Conservation (phyloP, 2,113 vertebrate genomes). For the Trogon melanurus region DNA sequence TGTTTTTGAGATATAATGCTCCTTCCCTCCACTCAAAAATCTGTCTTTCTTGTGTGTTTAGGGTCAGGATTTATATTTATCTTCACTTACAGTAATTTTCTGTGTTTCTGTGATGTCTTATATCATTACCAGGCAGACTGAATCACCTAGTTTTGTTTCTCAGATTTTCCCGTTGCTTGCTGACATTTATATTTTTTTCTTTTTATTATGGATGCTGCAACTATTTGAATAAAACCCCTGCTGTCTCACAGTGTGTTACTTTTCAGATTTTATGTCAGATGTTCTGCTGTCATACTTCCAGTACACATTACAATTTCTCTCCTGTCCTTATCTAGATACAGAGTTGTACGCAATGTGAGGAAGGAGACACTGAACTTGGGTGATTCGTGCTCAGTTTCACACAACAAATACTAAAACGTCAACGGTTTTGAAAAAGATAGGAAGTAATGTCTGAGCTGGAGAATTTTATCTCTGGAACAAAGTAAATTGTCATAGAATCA, state of each 20-base stretch:
- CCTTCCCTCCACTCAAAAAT: not conserved
- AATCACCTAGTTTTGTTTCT: not conserved
- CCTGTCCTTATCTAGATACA: not conserved
- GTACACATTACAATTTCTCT: not conserved
- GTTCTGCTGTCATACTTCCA: not conserved
- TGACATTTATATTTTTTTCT: not conserved
- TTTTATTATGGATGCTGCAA: not conserved
- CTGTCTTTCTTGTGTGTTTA: not conserved
- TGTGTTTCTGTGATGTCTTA: not conserved
- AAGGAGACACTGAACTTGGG: not conserved
- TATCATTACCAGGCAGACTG: not conserved
- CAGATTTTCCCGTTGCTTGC: not conserved
- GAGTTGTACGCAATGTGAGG: not conserved
- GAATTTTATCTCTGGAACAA: not conserved
- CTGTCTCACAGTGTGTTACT: not conserved
- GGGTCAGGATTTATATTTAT: not conserved
- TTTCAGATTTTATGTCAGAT: not conserved
- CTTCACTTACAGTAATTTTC: not conserved
- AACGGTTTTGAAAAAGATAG: not conserved
- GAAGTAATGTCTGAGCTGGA: not conserved
- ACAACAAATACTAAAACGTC: not conserved
- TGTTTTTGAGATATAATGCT: not conserved
- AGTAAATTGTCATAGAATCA: not conserved
- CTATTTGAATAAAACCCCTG: not conserved
- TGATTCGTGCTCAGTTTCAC: not conserved